These are phyloP conservation scores for Rhabdophis nuchalis DNA, from an alignment of 2,797 vertebrate genomes.

Conservation along the genomic window DNA sequence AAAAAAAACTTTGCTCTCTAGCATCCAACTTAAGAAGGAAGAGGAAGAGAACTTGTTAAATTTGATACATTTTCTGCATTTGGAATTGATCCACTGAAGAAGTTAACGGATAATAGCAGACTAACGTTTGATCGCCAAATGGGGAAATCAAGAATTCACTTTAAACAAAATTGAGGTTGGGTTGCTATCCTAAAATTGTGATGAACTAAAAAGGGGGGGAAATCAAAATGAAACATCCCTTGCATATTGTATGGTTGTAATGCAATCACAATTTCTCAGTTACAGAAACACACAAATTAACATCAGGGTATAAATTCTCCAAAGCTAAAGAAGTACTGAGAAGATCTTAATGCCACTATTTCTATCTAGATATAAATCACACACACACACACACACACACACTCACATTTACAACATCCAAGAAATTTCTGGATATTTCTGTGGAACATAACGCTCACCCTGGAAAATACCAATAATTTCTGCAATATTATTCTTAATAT, in stretches of 20 bases:
- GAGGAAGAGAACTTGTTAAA: neutral
- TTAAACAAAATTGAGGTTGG: neutral
- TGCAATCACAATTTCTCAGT: neutral
- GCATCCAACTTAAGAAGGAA: neutral
- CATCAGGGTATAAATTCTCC: neutral
- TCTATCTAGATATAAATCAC: neutral
- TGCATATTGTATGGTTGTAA: neutral
- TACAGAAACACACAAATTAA: neutral
- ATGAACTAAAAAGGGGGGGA: neutral
- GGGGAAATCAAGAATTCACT: neutral
- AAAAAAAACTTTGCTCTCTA: neutral
- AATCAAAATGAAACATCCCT: neutral
- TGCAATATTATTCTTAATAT: neutral
- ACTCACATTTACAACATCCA: neutral
- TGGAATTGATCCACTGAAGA: neutral
- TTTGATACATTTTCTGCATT: neutral
- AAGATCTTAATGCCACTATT: neutral
- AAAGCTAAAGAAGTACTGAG: neutral
- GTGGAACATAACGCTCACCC: neutral
- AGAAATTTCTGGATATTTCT: neutral
- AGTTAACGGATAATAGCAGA: neutral
- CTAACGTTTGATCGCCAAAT: neutral
- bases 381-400: neutral
- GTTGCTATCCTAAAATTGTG: slow-evolving; percentile 15
- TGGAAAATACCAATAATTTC: neutral